These are phyloP conservation scores for Drosophila kohkoa DNA, from an alignment of 1,140 invertebrate species.

Conservation along the genomic window DNA sequence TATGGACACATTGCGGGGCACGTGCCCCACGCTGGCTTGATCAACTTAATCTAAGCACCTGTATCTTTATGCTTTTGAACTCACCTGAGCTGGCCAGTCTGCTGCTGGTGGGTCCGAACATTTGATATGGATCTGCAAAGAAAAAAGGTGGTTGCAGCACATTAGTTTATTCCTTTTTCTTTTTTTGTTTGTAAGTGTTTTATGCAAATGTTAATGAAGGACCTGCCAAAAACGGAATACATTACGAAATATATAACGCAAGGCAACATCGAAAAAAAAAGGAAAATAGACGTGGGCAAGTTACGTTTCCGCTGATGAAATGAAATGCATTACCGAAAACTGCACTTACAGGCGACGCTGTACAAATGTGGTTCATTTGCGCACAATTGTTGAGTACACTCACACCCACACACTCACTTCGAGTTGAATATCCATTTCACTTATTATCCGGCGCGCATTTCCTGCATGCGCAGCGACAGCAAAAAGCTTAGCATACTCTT, in stretches of 20 bases:
- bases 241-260: slow-evolving; percentile 33
- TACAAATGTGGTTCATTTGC: slow-evolving; percentile 65
- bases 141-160: slow-evolving; percentile 66
- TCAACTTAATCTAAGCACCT: slow-evolving; percentile 78
- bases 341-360: slow-evolving; percentile 38
- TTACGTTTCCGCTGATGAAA: slow-evolving; percentile 80
- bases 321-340: slow-evolving; percentile 78
- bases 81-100: slow-evolving; percentile 95
- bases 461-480: slow-evolving; percentile 37
- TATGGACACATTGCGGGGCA: not conserved
- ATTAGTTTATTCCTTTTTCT: slow-evolving; percentile 47
- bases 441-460: slow-evolving; percentile 76
- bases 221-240: slow-evolving; percentile 54
- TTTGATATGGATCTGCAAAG: slow-evolving; percentile 97
- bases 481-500: slow-evolving; percentile 44
- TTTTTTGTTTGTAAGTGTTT: slow-evolving; percentile 21
- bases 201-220: slow-evolving; percentile 80
- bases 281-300: slow-evolving; percentile 58
- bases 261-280: not conserved
- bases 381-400: slow-evolving; percentile 67
- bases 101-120: slow-evolving; percentile 97
- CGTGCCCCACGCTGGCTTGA: slow-evolving; percentile 21
- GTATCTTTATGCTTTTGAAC: slow-evolving; percentile 84
- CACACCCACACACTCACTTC: slow-evolving; percentile 24
- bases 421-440: slow-evolving; percentile 74